Percentiles rank a stretch among this genome's conserved stretches.
phyloP scores from a whole-genome alignment of 2,888 invertebrate species.

The Sinelater perroti region DNA sequence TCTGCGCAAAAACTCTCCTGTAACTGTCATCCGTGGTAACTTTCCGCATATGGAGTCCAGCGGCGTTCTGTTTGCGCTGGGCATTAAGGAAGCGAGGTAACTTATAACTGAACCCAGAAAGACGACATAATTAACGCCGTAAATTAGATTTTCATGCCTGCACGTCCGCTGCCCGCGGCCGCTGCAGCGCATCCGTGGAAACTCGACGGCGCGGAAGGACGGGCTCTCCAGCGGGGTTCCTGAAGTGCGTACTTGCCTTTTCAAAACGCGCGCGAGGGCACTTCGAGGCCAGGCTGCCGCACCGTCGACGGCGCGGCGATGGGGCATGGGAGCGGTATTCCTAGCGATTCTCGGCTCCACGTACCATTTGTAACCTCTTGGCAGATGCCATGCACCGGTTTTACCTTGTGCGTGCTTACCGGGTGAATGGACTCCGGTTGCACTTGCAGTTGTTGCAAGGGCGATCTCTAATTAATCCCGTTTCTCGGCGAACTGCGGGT shows the following conservation, averaged over 20 bases:
- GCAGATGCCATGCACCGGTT: constrained; percentile 48
- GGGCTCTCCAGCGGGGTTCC: no score
- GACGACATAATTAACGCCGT: constrained; percentile 13
- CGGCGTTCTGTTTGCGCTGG: constrained; percentile 16
- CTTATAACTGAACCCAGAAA: constrained; percentile 12
- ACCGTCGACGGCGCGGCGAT: constrained; percentile 18
- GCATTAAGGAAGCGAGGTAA: constrained; percentile 22
- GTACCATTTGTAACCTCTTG: constrained; percentile 47
- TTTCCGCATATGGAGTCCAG: constrained; percentile 30
- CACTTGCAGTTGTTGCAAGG: constrained; percentile 31
- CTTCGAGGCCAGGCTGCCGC: constrained; percentile 13
- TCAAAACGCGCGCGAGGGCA: no score
- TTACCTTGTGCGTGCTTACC: constrained; percentile 45
- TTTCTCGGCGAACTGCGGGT: no score
- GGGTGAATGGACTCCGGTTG: constrained; percentile 48
- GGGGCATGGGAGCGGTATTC: constrained; percentile 25
- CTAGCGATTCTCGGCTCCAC: constrained; percentile 17
- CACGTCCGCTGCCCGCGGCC: no score
- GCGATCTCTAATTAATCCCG: no score
- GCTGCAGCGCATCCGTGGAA: no score
- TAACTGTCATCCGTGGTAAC: constrained; percentile 27
- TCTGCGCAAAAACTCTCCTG: constrained; percentile 19
- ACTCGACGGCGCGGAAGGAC: no score
- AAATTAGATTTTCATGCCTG: constrained; percentile 4
- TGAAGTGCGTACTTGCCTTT: not conserved